Evolutionary conservation across 2,888 invertebrate species (phyloP), one percentile per base, ranked within the genome.

Genomic region (Pristionchus fissidentatus): DNA sequence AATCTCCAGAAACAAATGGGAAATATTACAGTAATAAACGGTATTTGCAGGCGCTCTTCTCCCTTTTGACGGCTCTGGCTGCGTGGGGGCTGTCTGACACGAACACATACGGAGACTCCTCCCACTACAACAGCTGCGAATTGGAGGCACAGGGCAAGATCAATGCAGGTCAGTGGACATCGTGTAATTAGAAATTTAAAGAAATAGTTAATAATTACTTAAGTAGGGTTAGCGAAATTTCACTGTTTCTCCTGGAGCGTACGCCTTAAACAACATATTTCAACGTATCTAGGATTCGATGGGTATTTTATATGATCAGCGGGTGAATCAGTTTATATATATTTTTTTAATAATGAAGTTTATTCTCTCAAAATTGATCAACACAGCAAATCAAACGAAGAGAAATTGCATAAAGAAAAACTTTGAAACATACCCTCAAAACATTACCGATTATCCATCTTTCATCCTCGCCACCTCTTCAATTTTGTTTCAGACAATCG

Each of bases 141-240:
- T 84, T 89, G 19, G 92, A 92, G 73, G 92, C 91, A 35, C 90
- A 90, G 83, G 91, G 91, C 38, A 90, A 90, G 78, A 90, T 90
- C 66, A 86, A 88, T 83, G 90, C 91, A 19, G 90, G 90, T 90
- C 13, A 26, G 80, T 8, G 32, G 35, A 35, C 5, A 60, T 26
- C n/a, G n/a, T n/a, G 19, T 15, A 49, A 49, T 49, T 49, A 49
- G 8, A 13, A 13, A 49, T 10, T 49, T 13, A 13, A 19, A 8
- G 19, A 49, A 49, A 8, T 49, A 49, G 8, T n/a, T n/a, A n/a
- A n/a, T n/a, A n/a, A n/a, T n/a, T n/a, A n/a, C n/a, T n/a, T n/a
- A n/a, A n/a, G n/a, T n/a, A n/a, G n/a, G n/a, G n/a, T 49, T 49
- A 49, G 49, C 49, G 49, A 19, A 19, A 19, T 49, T 49, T 49